These are phyloP conservation scores for Pachypanchax playfairii DNA, from an alignment of 2,113 vertebrate genomes.

Conservation along the genomic window DNA sequence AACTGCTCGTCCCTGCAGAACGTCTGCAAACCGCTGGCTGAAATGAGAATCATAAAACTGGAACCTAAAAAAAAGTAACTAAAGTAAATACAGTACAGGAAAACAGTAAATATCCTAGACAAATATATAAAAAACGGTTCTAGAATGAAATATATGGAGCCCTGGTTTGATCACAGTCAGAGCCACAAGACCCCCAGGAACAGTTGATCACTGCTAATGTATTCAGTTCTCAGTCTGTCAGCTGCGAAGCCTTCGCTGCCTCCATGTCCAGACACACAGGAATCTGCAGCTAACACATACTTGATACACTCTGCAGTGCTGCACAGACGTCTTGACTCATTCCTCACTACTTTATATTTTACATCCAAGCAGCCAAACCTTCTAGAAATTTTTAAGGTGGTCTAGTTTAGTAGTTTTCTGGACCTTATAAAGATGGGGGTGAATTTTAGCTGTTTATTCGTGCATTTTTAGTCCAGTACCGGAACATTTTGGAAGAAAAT, in stretches of 20 bases:
- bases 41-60: slow-evolving; percentile 3
- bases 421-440: no score
- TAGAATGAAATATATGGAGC: slow-evolving; percentile 6
- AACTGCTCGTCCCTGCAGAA: slow-evolving; percentile 1
- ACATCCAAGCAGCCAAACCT: not conserved
- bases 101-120: no score
- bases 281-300: slow-evolving; percentile 5
- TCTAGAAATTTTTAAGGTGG: not conserved
- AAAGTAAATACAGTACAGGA: slow-evolving; percentile 6
- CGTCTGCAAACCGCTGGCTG: slow-evolving; percentile 27
- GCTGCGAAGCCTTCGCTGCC: slow-evolving; percentile 34
- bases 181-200: slow-evolving; percentile 24
- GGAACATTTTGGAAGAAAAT: no score
- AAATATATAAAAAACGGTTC: not conserved
- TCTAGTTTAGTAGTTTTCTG: not conserved
- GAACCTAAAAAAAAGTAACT: not conserved
- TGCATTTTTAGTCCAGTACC: no score
- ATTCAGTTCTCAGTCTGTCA: slow-evolving; percentile 64
- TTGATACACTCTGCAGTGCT: not conserved
- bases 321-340: not conserved
- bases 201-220: slow-evolving; percentile 63
- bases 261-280: slow-evolving; percentile 44
- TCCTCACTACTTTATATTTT: not conserved
- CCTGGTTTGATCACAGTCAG: slow-evolving; percentile 38
- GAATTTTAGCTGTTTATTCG: not conserved